phyloP scores from a whole-genome alignment of 92 coral and sea anemone genomes.

The Epizoanthus rinbou region DNA sequence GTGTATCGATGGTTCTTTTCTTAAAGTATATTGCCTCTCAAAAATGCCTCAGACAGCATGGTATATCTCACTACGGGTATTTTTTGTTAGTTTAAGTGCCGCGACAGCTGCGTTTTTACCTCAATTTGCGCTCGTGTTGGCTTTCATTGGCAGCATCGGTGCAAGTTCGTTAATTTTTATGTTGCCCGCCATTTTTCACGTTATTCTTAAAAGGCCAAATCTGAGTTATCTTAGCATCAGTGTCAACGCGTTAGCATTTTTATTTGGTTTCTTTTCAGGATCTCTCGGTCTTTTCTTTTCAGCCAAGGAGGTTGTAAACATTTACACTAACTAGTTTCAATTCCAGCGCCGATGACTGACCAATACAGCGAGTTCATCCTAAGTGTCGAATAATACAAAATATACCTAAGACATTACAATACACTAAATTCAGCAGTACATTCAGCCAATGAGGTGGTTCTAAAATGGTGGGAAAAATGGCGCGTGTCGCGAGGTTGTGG shows the following conservation, averaged over 20 bases:
- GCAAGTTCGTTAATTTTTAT: constrained; percentile 9
- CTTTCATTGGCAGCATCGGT: constrained; percentile 31
- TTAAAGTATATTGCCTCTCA: constrained; percentile 21
- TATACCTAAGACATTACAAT: no score
- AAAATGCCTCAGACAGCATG: constrained; percentile 10
- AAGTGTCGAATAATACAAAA: no score
- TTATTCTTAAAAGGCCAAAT: constrained; percentile 5
- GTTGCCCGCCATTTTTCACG: constrained; percentile 25
- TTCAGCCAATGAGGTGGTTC: no score
- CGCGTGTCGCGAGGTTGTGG: no score
- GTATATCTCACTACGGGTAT: constrained; percentile 2
- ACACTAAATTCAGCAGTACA: no score
- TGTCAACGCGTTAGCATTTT: constrained; percentile 11
- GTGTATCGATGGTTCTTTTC: constrained; percentile 10
- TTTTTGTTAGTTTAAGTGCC: not conserved
- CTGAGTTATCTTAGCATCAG: not conserved
- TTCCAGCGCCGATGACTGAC: no score
- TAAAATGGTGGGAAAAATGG: no score
- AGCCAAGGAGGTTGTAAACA: constrained; percentile 1
- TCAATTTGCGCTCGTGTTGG: constrained; percentile 14
- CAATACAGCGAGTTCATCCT: no score
- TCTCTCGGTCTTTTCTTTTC: constrained; percentile 28
- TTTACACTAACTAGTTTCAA: no score
- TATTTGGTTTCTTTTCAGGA: constrained; percentile 25
- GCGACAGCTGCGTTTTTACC: constrained; percentile 28